Base-by-base conservation (phyloP, 1,140 invertebrate genomes). In the Solenopsis fugax region DNA sequence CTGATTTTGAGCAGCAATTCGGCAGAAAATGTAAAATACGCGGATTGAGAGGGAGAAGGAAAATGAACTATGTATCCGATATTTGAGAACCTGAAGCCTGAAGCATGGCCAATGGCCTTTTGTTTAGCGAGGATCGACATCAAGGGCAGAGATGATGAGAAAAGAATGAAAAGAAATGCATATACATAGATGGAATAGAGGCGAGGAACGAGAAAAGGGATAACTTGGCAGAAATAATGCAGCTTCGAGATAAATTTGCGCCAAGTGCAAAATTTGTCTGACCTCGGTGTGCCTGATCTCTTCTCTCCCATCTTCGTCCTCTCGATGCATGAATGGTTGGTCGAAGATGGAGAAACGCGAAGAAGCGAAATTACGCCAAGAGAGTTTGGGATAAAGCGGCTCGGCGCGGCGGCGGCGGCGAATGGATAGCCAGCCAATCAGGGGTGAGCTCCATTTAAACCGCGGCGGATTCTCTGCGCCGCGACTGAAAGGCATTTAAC, bases 401-500 rank as follows among this genome's bases (percentile, higher is more conserved):
- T n/a, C n/a, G n/a, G n/a, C n/a, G n/a, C n/a, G n/a, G 77, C 34
- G 67, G 21, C 65, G 41, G 56, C 45, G 45, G 52, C 75, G 13
- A 60, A 45, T 62, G 72, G 58, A 86, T 85, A 92, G 92, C 93
- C 93, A 95, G 92, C 93, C 93, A 95, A 94, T 95, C 93, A 94
- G 92, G 89, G 92, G 91, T 93, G 91, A 94, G 92, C 91, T 93
- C 91, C 92, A 94, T 95, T 95, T 94, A 93, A 93, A 93, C 91
- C 91, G 91, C 89, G 86, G 13, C 78, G 91, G 86, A 85, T 89
- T 88, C 77, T 88, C 88, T 89, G 93, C 88, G 75, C 88, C 89
- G 86, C 91, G 88, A 81, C 91, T 94, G 94, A 95, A 95, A 95
- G 92, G 92, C 94, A 95, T 95, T 94, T 94, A 95, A 93, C 93